Percentiles rank a stretch among this genome's conserved stretches.
phyloP scores from a whole-genome alignment of 2,113 vertebrate genomes.

The Percina caprodes region DNA sequence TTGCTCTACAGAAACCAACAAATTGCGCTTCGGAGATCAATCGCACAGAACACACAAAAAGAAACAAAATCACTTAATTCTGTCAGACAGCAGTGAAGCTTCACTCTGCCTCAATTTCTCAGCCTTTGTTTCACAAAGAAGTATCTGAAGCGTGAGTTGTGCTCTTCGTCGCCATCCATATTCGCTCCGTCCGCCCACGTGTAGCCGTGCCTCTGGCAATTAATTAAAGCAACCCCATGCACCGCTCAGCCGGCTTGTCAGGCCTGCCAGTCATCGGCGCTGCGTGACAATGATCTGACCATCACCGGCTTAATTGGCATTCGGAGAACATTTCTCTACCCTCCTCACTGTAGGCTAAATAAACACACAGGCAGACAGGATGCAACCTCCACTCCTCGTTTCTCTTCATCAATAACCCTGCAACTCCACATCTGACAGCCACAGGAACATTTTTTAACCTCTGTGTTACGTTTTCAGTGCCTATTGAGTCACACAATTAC shows the following conservation, averaged over 20 bases:
- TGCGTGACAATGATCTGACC: slow-evolving; percentile 65
- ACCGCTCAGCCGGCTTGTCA: slow-evolving; percentile 47
- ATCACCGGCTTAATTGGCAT: slow-evolving; percentile 61
- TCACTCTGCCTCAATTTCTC: slow-evolving; percentile 24
- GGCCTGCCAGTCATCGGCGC: slow-evolving; percentile 63
- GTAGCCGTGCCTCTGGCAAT: slow-evolving; percentile 32
- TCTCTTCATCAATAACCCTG: slow-evolving; percentile 42
- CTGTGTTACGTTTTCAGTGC: neutral
- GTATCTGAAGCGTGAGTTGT: neutral
- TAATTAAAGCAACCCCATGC: slow-evolving; percentile 57
- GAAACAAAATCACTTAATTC: slow-evolving; percentile 2
- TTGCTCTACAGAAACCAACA: slow-evolving; percentile 32
- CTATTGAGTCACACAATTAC: neutral
- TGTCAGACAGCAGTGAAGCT: slow-evolving; percentile 15
- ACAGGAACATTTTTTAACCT: neutral
- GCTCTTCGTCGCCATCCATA: slow-evolving; percentile 35
- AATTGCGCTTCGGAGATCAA: slow-evolving; percentile 29
- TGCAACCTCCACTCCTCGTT: slow-evolving; percentile 37
- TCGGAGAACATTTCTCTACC: slow-evolving; percentile 35
- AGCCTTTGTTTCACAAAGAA: slow-evolving; percentile 42
- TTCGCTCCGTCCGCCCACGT: slow-evolving; percentile 43
- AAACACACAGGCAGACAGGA: slow-evolving; percentile 46
- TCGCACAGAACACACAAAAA: neutral
- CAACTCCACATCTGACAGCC: slow-evolving; percentile 7
- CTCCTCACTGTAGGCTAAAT: slow-evolving; percentile 42